Percentiles rank a stretch among this genome's conserved stretches.
phyloP scores from a whole-genome alignment of 92 coral and sea anemone genomes.

The Palythoa heliodiscus region DNA sequence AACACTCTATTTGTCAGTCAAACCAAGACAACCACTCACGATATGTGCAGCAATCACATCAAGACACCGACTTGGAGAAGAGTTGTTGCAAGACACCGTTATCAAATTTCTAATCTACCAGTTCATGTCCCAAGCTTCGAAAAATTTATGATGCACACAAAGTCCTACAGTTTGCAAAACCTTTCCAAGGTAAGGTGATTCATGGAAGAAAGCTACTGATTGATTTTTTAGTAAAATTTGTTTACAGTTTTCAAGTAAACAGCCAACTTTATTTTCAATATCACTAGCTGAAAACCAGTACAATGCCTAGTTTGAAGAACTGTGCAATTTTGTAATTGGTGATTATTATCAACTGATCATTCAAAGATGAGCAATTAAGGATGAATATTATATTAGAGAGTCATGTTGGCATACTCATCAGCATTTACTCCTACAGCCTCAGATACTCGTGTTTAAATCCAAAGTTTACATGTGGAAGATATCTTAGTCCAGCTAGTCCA shows the following conservation, averaged over 20 bases:
- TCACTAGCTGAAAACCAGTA: too few relatives aligned
- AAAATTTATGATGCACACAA: constrained; percentile 76
- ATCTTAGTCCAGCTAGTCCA: too few relatives aligned
- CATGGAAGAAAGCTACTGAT: not conserved
- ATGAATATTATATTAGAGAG: too few relatives aligned
- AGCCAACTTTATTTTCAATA: too few relatives aligned
- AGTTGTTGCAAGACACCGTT: constrained; percentile 56
- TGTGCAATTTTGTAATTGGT: too few relatives aligned
- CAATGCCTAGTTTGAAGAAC: too few relatives aligned
- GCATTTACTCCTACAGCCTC: too few relatives aligned
- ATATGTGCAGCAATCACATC: constrained; percentile 58
- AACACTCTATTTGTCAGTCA: not conserved
- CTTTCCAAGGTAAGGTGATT: constrained; percentile 7
- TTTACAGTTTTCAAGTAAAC: not conserved
- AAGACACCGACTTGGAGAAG: constrained; percentile 67
- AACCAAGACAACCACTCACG: constrained; percentile 13
- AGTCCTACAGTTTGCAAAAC: constrained; percentile 11
- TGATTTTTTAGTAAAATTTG: not conserved
- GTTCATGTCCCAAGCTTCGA: constrained; percentile 78
- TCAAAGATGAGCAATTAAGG: too few relatives aligned
- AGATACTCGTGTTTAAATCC: too few relatives aligned
- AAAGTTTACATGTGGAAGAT: too few relatives aligned
- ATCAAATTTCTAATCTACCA: constrained; percentile 57
- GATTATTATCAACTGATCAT: too few relatives aligned
- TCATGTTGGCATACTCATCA: too few relatives aligned